Evolutionary conservation across 1,140 invertebrate genomes (phyloP), one percentile per base, ranked within the genome.

Genomic region (Drosophila micromelanica): DNA sequence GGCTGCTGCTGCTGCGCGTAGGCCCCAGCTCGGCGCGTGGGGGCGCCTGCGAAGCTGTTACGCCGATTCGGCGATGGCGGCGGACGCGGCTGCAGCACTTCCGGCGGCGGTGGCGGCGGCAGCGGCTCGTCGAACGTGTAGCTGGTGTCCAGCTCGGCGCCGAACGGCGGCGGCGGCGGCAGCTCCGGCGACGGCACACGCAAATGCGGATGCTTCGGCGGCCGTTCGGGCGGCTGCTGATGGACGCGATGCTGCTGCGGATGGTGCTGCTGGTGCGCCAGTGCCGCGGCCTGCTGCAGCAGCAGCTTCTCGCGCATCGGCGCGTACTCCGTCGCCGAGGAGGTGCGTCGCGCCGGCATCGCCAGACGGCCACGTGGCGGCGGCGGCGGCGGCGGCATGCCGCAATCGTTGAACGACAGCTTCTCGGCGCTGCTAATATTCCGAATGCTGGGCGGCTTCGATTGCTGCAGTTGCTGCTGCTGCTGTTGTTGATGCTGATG

Each of bases 161-260:
- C 94, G 6, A 94, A 95, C 6, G 95, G 95, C 7, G 95, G 95
- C 5, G 20, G 20, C 17, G 95, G 94, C n/a, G 95, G 95, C 74
- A 96, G 79, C 80, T 96, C 95, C 0, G 95, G 95, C 81, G 95
- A 95, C 2, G 95, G 93, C n/a, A 95, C 93, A 20, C 94, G 92
- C 35, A 92, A 81, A 79, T 96, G 95, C 0, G 96, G 95, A 90
- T 96, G 96, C 91, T 97, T 97, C 5, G 94, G 94, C 38, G 94
- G 94, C 38, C 93, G 92, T 74, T 96, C 96, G 1, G 96, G 96
- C 0, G 61, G 57, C 56, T 17, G 17, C 17, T 17, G 17, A 17
- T 17, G 2, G 37, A 3, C 20, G n/a, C 63, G 80, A 62, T 91
- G 90, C 73, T 91, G 90, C 32, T 91, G 90, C 8, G 90, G 90